These are phyloP conservation scores for Corydoras sp. DNA, from an alignment of 2,113 vertebrate genomes.

Conservation along the genomic window DNA sequence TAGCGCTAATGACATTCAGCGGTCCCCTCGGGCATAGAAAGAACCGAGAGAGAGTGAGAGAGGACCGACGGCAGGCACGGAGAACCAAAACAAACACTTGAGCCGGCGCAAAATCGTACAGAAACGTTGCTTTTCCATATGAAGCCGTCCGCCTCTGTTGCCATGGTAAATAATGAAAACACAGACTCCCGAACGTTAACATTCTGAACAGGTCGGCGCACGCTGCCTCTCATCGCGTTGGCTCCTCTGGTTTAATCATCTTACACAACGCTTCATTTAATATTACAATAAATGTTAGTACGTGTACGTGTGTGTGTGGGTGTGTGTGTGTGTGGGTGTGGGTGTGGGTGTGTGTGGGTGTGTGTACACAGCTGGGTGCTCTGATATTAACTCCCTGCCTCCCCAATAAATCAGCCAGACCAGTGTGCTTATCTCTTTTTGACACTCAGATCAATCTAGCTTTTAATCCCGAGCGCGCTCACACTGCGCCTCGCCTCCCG, in stretches of 20 bases:
- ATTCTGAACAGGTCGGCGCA: constrained; percentile 10
- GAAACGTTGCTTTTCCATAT: constrained; percentile 15
- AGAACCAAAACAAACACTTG: constrained; percentile 4
- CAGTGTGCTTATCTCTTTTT: constrained; percentile 46
- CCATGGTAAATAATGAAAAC: constrained; percentile 30
- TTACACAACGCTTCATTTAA: constrained; percentile 34
- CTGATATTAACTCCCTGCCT: constrained; percentile 41
- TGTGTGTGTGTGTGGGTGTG: constrained; percentile 5
- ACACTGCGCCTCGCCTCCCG: constrained; percentile 5
- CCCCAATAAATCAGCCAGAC: constrained; percentile 43
- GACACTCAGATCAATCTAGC: constrained; percentile 52
- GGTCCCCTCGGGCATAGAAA: constrained; percentile 58
- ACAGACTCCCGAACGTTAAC: not conserved
- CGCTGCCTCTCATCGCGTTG: constrained; percentile 10
- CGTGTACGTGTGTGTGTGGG: constrained; percentile 5
- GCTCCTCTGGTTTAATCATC: constrained; percentile 20
- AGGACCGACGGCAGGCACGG: too few species aligned
- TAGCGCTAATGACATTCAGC: constrained; percentile 70
- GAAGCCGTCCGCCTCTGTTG: constrained; percentile 8
- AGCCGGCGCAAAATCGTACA: constrained; percentile 8
- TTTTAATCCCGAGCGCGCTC: constrained; percentile 39
- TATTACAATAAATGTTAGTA: constrained; percentile 26
- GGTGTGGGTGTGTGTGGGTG: constrained; percentile 2
- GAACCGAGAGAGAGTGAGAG: too few species aligned
- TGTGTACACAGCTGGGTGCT: constrained; percentile 19